A percentile compares a stretch with the other conserved stretches of the same genome.
These are phyloP conservation scores for Epiblema foenella DNA, from an alignment of 2,888 invertebrate genomes.

Conservation along the genomic window DNA sequence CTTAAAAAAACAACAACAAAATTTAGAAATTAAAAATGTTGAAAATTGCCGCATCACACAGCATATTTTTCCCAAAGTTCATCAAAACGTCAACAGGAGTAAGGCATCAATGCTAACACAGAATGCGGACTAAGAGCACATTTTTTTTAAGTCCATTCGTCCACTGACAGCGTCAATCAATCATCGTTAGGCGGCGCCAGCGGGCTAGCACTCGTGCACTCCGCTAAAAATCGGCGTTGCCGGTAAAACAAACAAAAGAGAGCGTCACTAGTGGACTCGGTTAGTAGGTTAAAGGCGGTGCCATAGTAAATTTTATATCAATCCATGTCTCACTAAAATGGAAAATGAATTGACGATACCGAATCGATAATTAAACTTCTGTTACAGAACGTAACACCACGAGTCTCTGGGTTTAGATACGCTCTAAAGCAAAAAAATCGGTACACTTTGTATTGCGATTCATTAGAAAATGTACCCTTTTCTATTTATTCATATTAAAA, in stretches of 20 bases:
- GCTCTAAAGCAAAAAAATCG: no score
- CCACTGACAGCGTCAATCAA: constrained; percentile 34
- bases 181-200: constrained; percentile 19
- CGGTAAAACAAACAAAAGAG: not conserved
- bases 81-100: constrained; percentile 2
- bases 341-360: no score
- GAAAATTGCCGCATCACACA: not conserved
- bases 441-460: no score
- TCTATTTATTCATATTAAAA: no score
- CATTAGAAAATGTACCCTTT: no score
- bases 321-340: no score
- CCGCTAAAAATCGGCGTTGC: constrained; percentile 11
- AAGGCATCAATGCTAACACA: constrained; percentile 18
- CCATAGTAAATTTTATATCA: not conserved
- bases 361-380: no score
- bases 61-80: not conserved
- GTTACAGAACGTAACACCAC: no score
- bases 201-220: constrained; percentile 15
- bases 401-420: no score
- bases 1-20: not conserved
- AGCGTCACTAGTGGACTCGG: not conserved
- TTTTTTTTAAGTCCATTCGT: constrained; percentile 27
- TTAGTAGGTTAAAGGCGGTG: not conserved
- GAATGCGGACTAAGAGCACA: not conserved
- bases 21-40: not conserved